These are phyloP conservation scores for Hyles vespertilio DNA, from an alignment of 1,140 invertebrate genomes.

Conservation along the genomic window DNA sequence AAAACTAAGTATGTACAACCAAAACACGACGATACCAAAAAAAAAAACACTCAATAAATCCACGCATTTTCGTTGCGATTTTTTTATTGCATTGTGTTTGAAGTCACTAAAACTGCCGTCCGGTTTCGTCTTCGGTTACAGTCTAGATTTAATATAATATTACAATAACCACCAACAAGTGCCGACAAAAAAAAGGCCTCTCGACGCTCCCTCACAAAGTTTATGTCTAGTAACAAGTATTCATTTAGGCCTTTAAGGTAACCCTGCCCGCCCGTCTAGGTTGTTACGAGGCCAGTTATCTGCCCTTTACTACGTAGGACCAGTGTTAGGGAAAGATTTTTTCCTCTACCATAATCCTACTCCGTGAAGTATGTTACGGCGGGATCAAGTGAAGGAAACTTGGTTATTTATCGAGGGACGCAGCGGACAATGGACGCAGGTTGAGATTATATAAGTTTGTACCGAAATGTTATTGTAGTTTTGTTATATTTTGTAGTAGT, in stretches of 20 bases:
- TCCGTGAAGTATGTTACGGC: constrained; percentile 25
- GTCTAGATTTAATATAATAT: too few relatives aligned
- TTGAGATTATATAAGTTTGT: constrained; percentile 13
- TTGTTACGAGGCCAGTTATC: constrained; percentile 12
- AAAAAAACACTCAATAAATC: too few relatives aligned
- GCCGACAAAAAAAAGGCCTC: too few relatives aligned
- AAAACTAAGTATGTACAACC: too few relatives aligned
- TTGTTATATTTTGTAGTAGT: too few relatives aligned
- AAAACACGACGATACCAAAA: too few relatives aligned
- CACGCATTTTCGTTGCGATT: too few relatives aligned
- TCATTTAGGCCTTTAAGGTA: constrained; percentile 13
- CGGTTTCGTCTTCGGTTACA: too few relatives aligned
- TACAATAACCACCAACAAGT: too few relatives aligned
- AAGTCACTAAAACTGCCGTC: too few relatives aligned
- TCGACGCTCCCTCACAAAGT: too few relatives aligned
- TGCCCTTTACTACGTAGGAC: constrained; percentile 11
- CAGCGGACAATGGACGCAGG: constrained; percentile 11
- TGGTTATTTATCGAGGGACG: constrained; percentile 19
- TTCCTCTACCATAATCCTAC: constrained; percentile 10
- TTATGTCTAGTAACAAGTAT: constrained; percentile 1
- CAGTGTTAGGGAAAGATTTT: constrained; percentile 16
- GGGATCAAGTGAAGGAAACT: constrained; percentile 22
- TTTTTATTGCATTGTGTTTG: too few relatives aligned
- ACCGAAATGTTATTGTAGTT: background rate
- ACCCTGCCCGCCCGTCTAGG: constrained; percentile 7